These are phyloP conservation scores for Teleopsis dalmanni DNA, from an alignment of 1,140 invertebrate species.

Conservation along the genomic window DNA sequence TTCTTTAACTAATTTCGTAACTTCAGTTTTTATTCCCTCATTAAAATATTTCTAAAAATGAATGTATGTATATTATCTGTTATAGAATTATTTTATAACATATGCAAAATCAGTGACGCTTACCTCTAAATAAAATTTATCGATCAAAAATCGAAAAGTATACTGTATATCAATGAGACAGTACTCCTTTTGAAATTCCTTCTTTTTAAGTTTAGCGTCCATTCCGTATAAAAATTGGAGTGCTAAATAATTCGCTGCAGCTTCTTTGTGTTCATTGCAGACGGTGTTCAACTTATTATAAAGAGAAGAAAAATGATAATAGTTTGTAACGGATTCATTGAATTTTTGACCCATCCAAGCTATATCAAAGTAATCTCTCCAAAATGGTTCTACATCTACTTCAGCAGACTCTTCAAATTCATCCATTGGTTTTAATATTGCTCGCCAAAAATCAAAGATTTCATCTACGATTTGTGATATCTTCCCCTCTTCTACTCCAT, in stretches of 20 bases:
- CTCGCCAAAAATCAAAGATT: conserved; percentile 29
- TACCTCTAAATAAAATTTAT: conserved; percentile 16
- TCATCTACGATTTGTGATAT: conserved; percentile 16
- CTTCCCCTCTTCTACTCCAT: conserved; percentile 20
- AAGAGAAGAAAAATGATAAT: conserved; percentile 24
- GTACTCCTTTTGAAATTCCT: conserved; percentile 38
- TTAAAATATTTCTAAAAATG: conserved; percentile 29
- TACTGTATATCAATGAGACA: conserved; percentile 18
- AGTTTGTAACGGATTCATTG: not conserved
- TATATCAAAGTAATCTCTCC: conserved; percentile 28
- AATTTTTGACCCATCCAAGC: conserved; percentile 24
- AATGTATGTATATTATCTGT: too few species aligned
- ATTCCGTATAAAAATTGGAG: conserved; percentile 27
- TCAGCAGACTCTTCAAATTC: conserved; percentile 15
- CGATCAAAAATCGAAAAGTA: conserved; percentile 18
- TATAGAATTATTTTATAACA: too few species aligned
- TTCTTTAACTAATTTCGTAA: conserved; percentile 22
- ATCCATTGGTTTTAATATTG: conserved; percentile 19
- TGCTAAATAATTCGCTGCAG: conserved; percentile 33
- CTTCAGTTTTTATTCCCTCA: conserved; percentile 18
- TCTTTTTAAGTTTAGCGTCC: conserved; percentile 23
- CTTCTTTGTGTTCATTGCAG: conserved; percentile 20
- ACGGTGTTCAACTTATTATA: conserved; percentile 26
- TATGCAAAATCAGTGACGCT: too few species aligned
- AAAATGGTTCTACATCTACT: conserved; percentile 7